phyloP scores from a whole-genome alignment of 2,113 vertebrate species.

The Callopanchax toddi region DNA sequence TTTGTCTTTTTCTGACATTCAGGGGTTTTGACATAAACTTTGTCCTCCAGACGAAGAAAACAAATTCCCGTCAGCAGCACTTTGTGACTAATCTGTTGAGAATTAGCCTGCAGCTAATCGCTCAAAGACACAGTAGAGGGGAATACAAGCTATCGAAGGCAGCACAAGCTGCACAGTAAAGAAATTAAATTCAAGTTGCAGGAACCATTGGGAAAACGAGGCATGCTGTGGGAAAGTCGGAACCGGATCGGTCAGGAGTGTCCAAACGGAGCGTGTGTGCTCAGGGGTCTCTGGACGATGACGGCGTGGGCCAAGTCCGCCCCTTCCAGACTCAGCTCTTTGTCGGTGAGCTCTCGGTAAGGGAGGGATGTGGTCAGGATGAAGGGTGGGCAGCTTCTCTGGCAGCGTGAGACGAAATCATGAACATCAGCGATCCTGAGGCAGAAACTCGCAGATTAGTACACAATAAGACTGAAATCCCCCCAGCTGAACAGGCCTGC shows the following conservation, averaged over 20 bases:
- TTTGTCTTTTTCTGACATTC: constrained; percentile 11
- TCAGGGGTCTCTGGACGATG: constrained; percentile 87
- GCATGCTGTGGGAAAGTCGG: neutral
- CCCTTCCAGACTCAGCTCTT: constrained; percentile 85
- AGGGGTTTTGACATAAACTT: constrained; percentile 14
- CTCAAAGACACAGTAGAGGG: neutral
- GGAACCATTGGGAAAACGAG: neutral
- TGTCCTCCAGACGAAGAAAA: constrained; percentile 28
- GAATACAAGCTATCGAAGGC: constrained; percentile 11
- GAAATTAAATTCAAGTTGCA: neutral
- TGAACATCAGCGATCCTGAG: constrained; percentile 88
- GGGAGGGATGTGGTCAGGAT: constrained; percentile 88
- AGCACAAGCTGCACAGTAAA: constrained; percentile 15
- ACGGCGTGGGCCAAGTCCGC: constrained; percentile 88
- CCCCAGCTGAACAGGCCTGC: neutral
- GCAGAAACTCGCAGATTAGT: neutral
- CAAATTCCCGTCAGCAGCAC: constrained; percentile 14
- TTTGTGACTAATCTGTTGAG: constrained; percentile 9
- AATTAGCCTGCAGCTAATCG: constrained; percentile 5
- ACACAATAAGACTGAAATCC: neutral
- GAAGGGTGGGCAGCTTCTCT: constrained; percentile 83
- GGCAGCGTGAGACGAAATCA: constrained; percentile 87
- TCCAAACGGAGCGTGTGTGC: constrained; percentile 81
- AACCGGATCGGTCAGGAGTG: constrained; percentile 67
- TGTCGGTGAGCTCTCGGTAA: constrained; percentile 79